Evolutionary conservation across 1,140 invertebrate genomes (phyloP).

Genomic region (Zaprionus capensis): DNA sequence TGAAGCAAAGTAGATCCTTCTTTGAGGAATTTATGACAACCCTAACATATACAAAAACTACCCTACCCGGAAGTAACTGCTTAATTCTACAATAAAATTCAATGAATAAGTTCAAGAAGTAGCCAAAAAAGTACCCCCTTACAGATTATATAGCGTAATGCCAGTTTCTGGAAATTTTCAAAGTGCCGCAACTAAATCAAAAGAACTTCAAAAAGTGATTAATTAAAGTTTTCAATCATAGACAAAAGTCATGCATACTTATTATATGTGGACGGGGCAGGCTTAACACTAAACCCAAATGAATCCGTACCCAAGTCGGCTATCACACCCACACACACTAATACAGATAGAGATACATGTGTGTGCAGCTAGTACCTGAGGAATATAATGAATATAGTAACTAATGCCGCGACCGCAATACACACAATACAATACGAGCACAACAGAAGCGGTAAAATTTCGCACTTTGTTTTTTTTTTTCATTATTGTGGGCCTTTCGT

Average conservation of each 20-base stretch:
- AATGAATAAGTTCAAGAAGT: neutral
- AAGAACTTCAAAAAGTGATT: neutral
- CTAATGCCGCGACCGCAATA: constrained; percentile 15
- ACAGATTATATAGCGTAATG: neutral
- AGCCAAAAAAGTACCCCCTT: neutral
- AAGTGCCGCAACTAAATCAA: neutral
- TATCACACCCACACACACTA: neutral
- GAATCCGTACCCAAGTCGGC: neutral
- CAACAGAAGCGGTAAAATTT: constrained; percentile 66
- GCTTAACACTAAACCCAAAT: neutral
- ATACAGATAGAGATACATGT: constrained; percentile 4
- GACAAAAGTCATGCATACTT: neutral
- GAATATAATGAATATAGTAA: constrained; percentile 30
- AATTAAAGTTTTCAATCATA: neutral
- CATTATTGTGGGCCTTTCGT: constrained; percentile 12
- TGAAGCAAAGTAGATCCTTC: too few relatives aligned
- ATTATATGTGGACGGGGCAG: neutral
- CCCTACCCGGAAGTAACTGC: too few relatives aligned
- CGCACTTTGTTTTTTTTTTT: constrained; percentile 64
- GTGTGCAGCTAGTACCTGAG: constrained; percentile 1
- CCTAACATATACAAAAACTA: too few relatives aligned
- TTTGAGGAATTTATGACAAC: too few relatives aligned
- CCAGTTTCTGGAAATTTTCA: neutral
- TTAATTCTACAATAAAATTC: neutral
- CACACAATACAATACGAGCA: constrained; percentile 5